These are phyloP conservation scores for Halcyon leucocephala DNA, from an alignment of 2,797 vertebrate species.

Conservation along the genomic window DNA sequence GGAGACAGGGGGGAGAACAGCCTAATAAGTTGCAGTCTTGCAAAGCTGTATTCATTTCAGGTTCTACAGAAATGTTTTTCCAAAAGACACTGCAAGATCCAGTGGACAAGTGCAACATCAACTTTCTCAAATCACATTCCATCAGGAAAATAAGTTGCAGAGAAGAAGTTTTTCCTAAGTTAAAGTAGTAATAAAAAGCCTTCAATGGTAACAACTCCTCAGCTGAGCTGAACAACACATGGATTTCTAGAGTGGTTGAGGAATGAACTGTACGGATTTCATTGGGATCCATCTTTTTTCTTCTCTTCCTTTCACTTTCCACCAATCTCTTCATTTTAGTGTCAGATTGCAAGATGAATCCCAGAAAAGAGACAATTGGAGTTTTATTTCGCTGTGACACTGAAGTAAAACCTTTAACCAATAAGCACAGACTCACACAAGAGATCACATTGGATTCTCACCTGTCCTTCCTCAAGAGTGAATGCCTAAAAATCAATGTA, in stretches of 20 bases:
- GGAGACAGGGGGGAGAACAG: not conserved
- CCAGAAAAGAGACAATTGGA: not conserved
- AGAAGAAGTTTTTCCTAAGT: not conserved
- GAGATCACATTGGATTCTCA: not conserved
- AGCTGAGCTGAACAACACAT: not conserved
- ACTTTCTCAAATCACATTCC: not conserved
- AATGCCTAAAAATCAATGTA: not conserved
- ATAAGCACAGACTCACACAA: not conserved
- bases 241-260: not conserved
- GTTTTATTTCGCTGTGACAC: not conserved
- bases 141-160: not conserved
- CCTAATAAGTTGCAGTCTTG: not conserved
- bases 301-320: not conserved
- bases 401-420: not conserved
- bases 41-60: conserved; percentile 30
- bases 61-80: conserved; percentile 82
- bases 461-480: not conserved
- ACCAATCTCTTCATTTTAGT: not conserved
- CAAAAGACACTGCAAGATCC: conserved; percentile 82
- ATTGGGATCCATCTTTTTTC: not conserved
- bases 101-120: conserved; percentile 70
- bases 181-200: not conserved
- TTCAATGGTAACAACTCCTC: not conserved
- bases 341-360: not conserved
- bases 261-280: not conserved